phyloP scores from a whole-genome alignment of 2,113 vertebrate genomes.

The Camelus bactrianus region DNA sequence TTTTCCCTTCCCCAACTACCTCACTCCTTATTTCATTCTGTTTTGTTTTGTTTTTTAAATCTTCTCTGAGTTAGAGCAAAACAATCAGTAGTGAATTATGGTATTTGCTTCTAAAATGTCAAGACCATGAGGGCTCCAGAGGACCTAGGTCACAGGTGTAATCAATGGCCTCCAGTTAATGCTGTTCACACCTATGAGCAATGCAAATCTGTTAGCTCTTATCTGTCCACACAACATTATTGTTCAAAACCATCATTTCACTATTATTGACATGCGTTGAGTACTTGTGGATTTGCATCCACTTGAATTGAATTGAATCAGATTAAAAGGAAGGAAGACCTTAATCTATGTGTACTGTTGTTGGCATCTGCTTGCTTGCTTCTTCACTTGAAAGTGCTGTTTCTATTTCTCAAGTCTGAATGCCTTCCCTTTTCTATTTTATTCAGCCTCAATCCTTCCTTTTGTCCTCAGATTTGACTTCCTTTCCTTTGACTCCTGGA shows the following conservation, averaged over 20 bases:
- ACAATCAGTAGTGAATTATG: conserved; percentile 37
- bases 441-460: neutral
- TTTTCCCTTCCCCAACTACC: neutral
- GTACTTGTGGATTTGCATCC: conserved; percentile 5
- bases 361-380: neutral
- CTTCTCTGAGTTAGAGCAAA: neutral
- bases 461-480: neutral
- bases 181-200: neutral
- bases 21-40: neutral
- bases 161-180: conserved; percentile 12
- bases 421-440: neutral
- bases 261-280: neutral
- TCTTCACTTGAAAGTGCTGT: neutral
- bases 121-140: neutral
- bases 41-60: conserved; percentile 1
- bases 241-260: neutral
- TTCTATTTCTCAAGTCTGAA: neutral
- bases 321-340: neutral
- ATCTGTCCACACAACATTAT: conserved; percentile 13
- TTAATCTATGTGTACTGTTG: neutral
- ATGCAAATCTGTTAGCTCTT: neutral
- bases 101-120: neutral
- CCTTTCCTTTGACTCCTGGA: neutral
- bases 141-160: neutral
- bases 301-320: conserved; percentile 27